Evolutionary conservation across 2,888 invertebrate genomes (phyloP).

Genomic region (Cheilosia grossa): DNA sequence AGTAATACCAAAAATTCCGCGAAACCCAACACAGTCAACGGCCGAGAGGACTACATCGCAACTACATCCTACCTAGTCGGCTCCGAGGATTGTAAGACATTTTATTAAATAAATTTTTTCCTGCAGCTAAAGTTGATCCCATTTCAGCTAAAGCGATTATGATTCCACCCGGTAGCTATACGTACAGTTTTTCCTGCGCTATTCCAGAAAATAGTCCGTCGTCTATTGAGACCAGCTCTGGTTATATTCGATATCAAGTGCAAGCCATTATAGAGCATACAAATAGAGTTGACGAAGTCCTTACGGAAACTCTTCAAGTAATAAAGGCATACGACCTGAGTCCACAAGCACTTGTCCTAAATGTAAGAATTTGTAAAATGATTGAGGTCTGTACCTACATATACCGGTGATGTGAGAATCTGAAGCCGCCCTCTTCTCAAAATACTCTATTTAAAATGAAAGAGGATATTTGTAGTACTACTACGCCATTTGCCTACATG

Average conservation of each 20-base stretch:
- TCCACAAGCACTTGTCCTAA: slow-evolving; percentile 25
- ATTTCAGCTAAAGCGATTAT: slow-evolving; percentile 76
- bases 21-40: slow-evolving; percentile 73
- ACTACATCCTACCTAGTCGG: slow-evolving; percentile 79
- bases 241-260: slow-evolving; percentile 79
- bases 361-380: slow-evolving; percentile 35
- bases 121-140: not conserved
- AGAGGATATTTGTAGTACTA: too few species aligned
- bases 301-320: slow-evolving; percentile 46
- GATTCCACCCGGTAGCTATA: slow-evolving; percentile 77
- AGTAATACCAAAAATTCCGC: slow-evolving; percentile 39
- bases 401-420: too few species aligned
- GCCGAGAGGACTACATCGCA: slow-evolving; percentile 79
- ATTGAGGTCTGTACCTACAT: not conserved
- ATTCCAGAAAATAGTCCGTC: slow-evolving; percentile 78
- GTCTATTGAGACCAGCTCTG: slow-evolving; percentile 77
- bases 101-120: too few species aligned
- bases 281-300: slow-evolving; percentile 51
- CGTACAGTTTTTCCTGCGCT: slow-evolving; percentile 78
- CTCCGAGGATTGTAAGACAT: slow-evolving; percentile 77
- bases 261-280: slow-evolving; percentile 76
- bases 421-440: too few species aligned
- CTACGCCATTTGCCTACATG: too few species aligned
- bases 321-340: slow-evolving; percentile 41
- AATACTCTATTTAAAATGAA: too few species aligned